Percentiles rank a stretch among this genome's conserved stretches.
Conservation (phyloP, 1,140 invertebrate genomes). For the Nautilus pompilius region DNA sequence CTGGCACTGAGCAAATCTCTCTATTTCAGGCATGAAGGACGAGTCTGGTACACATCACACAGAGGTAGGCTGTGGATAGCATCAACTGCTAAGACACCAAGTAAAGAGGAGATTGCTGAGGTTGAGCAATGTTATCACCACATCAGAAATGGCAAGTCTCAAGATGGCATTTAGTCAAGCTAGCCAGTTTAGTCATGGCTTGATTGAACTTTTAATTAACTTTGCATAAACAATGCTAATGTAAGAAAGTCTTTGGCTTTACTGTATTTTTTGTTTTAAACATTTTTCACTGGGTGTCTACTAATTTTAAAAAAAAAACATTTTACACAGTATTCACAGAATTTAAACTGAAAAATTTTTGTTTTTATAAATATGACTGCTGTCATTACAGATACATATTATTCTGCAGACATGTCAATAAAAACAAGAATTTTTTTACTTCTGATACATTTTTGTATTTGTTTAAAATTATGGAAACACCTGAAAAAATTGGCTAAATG, state of each 20-base stretch:
- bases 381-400: too few species aligned
- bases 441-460: too few species aligned
- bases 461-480: too few species aligned
- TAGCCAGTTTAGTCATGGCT: too few species aligned
- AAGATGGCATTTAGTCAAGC: not conserved
- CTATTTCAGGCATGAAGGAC: constrained; percentile 78
- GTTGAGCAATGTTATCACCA: constrained; percentile 71
- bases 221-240: not conserved
- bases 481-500: too few species aligned
- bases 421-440: too few species aligned
- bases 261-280: not conserved
- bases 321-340: not conserved
- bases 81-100: constrained; percentile 73
- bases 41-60: constrained; percentile 88
- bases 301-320: not conserved
- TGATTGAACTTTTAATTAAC: not conserved
- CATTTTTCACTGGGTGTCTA: not conserved
- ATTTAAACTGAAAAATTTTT: too few species aligned
- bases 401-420: too few species aligned
- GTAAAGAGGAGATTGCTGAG: constrained; percentile 67
- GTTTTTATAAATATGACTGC: too few species aligned
- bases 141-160: constrained; percentile 65
- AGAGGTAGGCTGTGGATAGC: constrained; percentile 93
- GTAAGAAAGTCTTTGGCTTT: not conserved
- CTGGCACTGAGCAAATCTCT: too few species aligned